Conservation (phyloP, 2,888 invertebrate species). For the Tuberolachnus salignus region DNA sequence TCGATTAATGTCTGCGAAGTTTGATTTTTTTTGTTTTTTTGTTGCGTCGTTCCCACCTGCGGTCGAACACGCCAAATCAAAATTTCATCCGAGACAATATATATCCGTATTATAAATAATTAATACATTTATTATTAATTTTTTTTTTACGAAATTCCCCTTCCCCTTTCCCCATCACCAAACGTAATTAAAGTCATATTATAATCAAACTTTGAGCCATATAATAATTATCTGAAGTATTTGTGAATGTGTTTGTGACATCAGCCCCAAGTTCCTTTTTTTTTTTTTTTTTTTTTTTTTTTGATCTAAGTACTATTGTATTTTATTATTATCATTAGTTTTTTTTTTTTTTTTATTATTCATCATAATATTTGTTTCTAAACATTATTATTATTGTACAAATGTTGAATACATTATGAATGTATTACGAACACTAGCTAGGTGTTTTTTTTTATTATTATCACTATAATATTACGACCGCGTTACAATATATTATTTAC, state of each 20-base stretch:
- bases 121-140: too few relatives aligned
- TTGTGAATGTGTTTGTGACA: conserved; percentile 42
- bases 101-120: too few relatives aligned
- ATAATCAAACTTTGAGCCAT: conserved; percentile 44
- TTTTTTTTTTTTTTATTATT: conserved; percentile 23
- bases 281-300: conserved; percentile 24
- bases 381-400: not conserved
- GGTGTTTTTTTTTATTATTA: too few relatives aligned
- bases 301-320: conserved; percentile 5
- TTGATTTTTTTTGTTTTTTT: conserved; percentile 2
- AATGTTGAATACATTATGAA: not conserved
- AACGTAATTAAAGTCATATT: not conserved
- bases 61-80: not conserved
- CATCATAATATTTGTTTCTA: conserved; percentile 22
- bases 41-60: not conserved
- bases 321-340: conserved; percentile 10
- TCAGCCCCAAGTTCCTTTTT: conserved; percentile 46
- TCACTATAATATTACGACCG: too few relatives aligned
- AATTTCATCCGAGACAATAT: not conserved
- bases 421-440: not conserved
- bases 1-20: conserved; percentile 25
- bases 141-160: not conserved
- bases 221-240: conserved; percentile 45
- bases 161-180: too few relatives aligned
- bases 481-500: too few relatives aligned